Evolutionary conservation across 2,113 vertebrate genomes (phyloP), one percentile per base, ranked within the genome.

Genomic region (Falcunculus frontatus): DNA sequence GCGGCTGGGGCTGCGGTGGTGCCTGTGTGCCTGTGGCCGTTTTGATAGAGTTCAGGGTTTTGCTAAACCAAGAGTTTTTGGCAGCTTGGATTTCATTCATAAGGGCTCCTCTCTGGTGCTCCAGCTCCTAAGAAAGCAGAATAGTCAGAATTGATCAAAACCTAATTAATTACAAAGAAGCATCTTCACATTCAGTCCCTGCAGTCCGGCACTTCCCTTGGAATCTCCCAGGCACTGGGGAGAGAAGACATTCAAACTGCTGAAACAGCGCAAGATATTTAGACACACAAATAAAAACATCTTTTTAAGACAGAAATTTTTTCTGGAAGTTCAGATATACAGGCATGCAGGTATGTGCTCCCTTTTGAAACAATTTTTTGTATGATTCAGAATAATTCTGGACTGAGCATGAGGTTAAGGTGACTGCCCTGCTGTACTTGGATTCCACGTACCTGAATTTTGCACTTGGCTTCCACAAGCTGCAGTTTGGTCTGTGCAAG

Each of bases 51-150:
- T 99, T 99, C 98, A 99, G 98, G 37, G 99, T 99, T 98, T 99
- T 99, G 98, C 99, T 99, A 98, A 99, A 99, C 99, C 99, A 99
- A 86, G 99, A 99, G 98, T 99, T 99, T 98, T 99, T 99, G 97
- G 99, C 99, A 83, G 99, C 99, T 97, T 99, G 99, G 96, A 99
- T 98, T 98, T 99, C 99, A 42, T 98, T 99, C 99, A 99, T 99
- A 93, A 99, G 98, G 57, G 99, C 98, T 96, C 99, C 99, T 89
- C 98, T 98, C 98, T 99, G 99, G 96, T 99, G 99, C 96, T 99
- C 99, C 85, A 99, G 98, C 97, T 99, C 99, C 99, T 99, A 96
- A 76, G 93, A 60, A 96, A 96, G 95, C 87, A 97, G 81, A 97
- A 94, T 13, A 87, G 89, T 93, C 70, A 93, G 55, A 94, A 85